Percentiles rank a stretch among this genome's conserved stretches.
phyloP scores from a whole-genome alignment of 2,888 invertebrate species.

The Sussaba pulchella region DNA sequence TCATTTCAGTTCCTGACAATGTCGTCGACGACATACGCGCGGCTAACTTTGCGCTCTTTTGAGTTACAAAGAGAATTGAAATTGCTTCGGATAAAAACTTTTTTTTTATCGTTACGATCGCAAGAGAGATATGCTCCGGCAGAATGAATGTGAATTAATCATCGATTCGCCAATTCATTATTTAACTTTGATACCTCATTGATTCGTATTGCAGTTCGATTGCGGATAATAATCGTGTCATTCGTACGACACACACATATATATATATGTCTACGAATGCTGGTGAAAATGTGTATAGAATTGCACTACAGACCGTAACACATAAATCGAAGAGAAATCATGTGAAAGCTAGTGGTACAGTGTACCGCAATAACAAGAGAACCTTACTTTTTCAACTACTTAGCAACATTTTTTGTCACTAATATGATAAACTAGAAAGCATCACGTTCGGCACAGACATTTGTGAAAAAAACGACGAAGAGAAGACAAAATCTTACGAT shows the following conservation, averaged over 20 bases:
- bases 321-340: conserved; percentile 65
- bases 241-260: neutral
- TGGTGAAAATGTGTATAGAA: conserved; percentile 29
- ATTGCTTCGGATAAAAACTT: conserved; percentile 19
- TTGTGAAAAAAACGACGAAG: neutral
- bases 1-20: conserved; percentile 44
- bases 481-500: conserved; percentile 31
- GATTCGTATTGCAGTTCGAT: neutral
- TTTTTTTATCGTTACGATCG: conserved; percentile 40
- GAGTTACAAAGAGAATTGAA: conserved; percentile 30
- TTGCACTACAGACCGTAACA: conserved; percentile 47
- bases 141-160: conserved; percentile 23
- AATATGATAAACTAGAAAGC: conserved; percentile 33
- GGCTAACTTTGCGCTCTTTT: conserved; percentile 42
- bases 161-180: neutral
- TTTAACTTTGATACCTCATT: neutral
- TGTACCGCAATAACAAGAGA: conserved; percentile 51
- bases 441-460: conserved; percentile 18
- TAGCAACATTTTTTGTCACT: conserved; percentile 26
- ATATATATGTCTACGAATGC: too few species aligned
- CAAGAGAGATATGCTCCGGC: neutral
- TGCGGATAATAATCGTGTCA: conserved; percentile 31
- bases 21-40: conserved; percentile 54
- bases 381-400: conserved; percentile 49
- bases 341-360: conserved; percentile 56